These are phyloP conservation scores for Brachypteracias leptosomus DNA, from an alignment of 2,113 vertebrate genomes.

Conservation along the genomic window DNA sequence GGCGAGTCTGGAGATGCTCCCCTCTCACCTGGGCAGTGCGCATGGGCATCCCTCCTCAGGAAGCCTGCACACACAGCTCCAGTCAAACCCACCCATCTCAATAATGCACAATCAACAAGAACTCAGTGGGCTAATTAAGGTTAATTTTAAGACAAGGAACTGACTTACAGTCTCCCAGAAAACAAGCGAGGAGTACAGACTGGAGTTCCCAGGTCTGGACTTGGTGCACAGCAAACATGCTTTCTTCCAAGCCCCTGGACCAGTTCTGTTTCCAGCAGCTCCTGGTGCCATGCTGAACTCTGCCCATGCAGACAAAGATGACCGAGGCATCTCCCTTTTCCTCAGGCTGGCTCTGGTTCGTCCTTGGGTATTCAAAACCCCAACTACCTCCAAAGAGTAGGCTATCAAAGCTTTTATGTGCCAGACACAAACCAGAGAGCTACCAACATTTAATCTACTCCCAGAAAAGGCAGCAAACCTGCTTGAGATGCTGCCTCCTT, in stretches of 20 bases:
- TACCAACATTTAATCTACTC: not conserved
- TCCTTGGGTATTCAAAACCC: not conserved
- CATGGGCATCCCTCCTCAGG: not conserved
- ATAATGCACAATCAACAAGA: rapidly evolving
- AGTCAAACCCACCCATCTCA: not conserved
- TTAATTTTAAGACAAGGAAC: not conserved
- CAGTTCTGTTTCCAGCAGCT: not conserved
- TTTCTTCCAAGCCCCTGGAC: not conserved
- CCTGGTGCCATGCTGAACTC: not conserved
- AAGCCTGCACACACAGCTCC: not conserved
- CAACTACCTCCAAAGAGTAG: not conserved
- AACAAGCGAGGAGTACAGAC: not conserved
- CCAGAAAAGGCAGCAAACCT: not conserved
- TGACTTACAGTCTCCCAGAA: not conserved
- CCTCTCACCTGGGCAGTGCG: not conserved
- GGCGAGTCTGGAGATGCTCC: not conserved
- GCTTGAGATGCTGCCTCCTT: not conserved
- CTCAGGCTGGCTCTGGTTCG: not conserved
- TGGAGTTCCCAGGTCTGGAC: not conserved
- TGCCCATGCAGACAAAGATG: rapidly evolving
- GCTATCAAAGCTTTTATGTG: not conserved
- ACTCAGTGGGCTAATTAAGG: not conserved
- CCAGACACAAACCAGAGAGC: not conserved
- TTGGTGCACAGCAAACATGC: not conserved
- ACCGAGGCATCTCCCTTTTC: not conserved